Conservation (phyloP, 2,113 vertebrate species). For the Malurus elegans region DNA sequence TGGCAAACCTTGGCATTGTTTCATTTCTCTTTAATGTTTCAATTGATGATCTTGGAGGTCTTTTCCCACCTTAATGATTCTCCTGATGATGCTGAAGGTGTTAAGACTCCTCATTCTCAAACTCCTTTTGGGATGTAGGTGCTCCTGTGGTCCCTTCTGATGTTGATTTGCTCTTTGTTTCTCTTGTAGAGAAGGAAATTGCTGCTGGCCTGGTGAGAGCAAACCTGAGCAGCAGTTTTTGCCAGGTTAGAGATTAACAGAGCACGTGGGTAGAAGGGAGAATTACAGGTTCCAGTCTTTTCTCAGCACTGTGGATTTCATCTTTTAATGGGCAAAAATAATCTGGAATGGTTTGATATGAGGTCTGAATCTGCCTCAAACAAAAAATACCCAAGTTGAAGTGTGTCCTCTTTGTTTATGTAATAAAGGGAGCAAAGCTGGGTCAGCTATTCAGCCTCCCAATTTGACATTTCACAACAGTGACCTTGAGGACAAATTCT, state of each 20-base stretch:
- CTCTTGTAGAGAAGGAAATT: background rate
- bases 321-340: background rate
- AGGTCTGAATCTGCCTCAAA: background rate
- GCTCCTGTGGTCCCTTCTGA: background rate
- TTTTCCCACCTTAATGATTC: background rate
- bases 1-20: background rate
- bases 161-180: background rate
- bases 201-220: background rate
- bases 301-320: background rate
- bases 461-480: background rate
- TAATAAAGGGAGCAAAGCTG: background rate
- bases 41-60: background rate
- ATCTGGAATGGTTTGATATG: background rate
- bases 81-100: background rate
- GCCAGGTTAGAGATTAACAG: background rate
- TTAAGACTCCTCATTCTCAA: background rate
- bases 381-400: background rate
- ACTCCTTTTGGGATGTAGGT: background rate
- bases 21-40: background rate
- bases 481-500: background rate
- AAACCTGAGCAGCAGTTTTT: background rate
- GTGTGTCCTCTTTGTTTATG: background rate
- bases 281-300: fast-evolving
- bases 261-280: background rate
- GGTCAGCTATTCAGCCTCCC: background rate